Percentiles rank a stretch among this genome's conserved stretches.
phyloP scores from a whole-genome alignment of 2,113 vertebrate genomes.

The Ailurus styani region DNA sequence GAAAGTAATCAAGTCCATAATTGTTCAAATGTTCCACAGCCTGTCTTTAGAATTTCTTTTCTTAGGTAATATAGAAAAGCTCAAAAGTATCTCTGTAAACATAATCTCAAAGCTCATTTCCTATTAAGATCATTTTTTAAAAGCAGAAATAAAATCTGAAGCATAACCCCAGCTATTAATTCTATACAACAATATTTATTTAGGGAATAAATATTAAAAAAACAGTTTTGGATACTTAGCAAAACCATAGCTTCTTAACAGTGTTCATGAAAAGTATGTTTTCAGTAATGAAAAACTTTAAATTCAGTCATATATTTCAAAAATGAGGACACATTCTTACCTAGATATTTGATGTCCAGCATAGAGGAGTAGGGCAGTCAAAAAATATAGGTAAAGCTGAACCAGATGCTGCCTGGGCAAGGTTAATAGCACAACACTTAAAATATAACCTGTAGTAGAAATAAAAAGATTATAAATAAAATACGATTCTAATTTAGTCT shows the following conservation, averaged over 20 bases:
- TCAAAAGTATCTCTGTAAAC: neutral
- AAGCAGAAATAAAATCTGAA: constrained; percentile 18
- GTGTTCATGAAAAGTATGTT: neutral
- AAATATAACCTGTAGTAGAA: constrained; percentile 91
- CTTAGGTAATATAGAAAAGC: neutral
- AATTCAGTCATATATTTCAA: constrained; percentile 11
- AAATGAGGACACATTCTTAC: constrained; percentile 78
- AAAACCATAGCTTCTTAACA: neutral
- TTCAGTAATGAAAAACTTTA: neutral
- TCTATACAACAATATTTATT: neutral
- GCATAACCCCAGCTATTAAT: neutral
- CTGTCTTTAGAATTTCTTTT: neutral
- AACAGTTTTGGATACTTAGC: neutral
- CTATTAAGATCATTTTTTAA: neutral
- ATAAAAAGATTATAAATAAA: constrained; percentile 28
- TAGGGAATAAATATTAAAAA: neutral
- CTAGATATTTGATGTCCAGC: constrained; percentile 98
- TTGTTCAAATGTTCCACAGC: neutral
- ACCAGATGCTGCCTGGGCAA: constrained; percentile 96
- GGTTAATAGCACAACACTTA: constrained; percentile 96
- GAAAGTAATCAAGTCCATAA: neutral
- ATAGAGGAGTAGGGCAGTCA: constrained; percentile 95
- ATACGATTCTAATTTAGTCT: neutral
- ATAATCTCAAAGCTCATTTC: neutral
- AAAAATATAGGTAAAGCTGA: constrained; percentile 95